These are phyloP conservation scores for Stenodera caucasica DNA, from an alignment of 2,888 invertebrate genomes.

Conservation along the genomic window DNA sequence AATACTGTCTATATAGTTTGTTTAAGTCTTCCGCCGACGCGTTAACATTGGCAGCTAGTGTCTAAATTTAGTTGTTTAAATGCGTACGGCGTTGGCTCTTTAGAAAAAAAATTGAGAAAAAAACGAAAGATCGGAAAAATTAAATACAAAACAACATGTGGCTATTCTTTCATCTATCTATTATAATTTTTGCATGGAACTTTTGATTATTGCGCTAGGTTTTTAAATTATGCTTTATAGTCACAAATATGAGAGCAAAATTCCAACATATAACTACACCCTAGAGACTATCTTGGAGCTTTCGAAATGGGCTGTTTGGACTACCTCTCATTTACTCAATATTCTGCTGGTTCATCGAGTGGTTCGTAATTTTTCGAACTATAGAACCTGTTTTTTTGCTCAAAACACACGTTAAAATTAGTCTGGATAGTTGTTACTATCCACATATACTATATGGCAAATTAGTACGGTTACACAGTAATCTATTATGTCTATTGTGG, in stretches of 20 bases:
- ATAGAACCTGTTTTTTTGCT: too few species aligned
- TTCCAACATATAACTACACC: slow-evolving; percentile 18
- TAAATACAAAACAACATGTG: background rate
- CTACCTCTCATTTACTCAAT: slow-evolving; percentile 14
- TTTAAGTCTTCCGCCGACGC: background rate
- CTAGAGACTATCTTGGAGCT: slow-evolving; percentile 18
- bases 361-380: too few species aligned
- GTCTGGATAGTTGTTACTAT: slow-evolving; percentile 23
- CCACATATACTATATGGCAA: slow-evolving; percentile 29
- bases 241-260: background rate
- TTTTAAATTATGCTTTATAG: slow-evolving; percentile 21
- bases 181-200: too few species aligned
- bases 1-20: background rate
- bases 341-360: slow-evolving; percentile 28
- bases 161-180: background rate
- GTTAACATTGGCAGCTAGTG: slow-evolving; percentile 2
- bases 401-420: too few species aligned
- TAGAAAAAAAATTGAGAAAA: background rate
- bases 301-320: slow-evolving; percentile 14
- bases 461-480: slow-evolving; percentile 42
- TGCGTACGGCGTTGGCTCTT: background rate
- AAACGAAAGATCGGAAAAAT: background rate
- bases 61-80: slow-evolving; percentile 5
- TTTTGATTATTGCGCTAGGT: background rate
- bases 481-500: slow-evolving; percentile 44